Evolutionary conservation across 1,140 invertebrate species (phyloP), one percentile per base, ranked within the genome.

Genomic region (Pogonus chalceus): DNA sequence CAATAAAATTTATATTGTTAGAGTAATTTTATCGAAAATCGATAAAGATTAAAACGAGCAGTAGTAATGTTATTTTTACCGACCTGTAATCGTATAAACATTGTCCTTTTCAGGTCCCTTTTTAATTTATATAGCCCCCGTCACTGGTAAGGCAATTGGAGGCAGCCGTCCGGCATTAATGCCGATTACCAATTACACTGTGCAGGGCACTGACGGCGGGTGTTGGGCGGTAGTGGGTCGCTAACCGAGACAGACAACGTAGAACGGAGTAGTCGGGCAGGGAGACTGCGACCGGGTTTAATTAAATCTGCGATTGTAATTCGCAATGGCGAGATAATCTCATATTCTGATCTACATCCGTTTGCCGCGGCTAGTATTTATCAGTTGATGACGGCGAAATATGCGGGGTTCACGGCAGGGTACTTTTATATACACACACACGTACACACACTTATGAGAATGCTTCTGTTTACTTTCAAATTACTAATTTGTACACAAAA

Each of bases 1-100:
- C n/a, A n/a, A n/a, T n/a, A n/a, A n/a, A n/a, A n/a, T n/a, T n/a
- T n/a, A n/a, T n/a, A n/a, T n/a, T n/a, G n/a, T n/a, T n/a, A n/a
- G n/a, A n/a, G n/a, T n/a, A n/a, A n/a, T n/a, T n/a, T n/a, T n/a
- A n/a, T n/a, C n/a, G n/a, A n/a, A n/a, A n/a, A n/a, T n/a, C n/a
- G n/a, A n/a, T n/a, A n/a, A n/a, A n/a, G n/a, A n/a, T n/a, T n/a
- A n/a, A n/a, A n/a, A n/a, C n/a, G n/a, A n/a, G n/a, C n/a, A n/a
- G 58, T 59, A 62, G 60, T 61, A 54, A 58, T 35, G 52, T 61
- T 57, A 59, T 52, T 46, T 62, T 57, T 61, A 51, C 53, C 57
- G 57, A 55, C 60, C 54, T 31, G 53, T 51, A 48, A 57, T 55
- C 52, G 59, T 50, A 54, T 51, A 50, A 56, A 55, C 51, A 55